A percentile compares a stretch with the other conserved stretches of the same genome.
phyloP scores from a whole-genome alignment of 2,113 vertebrate genomes.

The Salvelinus namaycush region DNA sequence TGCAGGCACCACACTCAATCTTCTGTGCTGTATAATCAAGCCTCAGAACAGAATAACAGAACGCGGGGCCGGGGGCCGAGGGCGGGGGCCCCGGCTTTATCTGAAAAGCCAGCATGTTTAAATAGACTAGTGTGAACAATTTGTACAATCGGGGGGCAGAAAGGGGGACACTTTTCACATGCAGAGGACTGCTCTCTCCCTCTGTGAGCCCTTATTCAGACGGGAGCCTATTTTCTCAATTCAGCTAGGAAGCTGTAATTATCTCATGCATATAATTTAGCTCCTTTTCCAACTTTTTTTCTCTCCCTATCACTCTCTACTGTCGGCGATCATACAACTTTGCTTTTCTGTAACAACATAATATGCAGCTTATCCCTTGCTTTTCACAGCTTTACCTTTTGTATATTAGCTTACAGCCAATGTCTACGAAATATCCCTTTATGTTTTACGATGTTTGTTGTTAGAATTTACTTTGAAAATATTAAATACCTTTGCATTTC shows the following conservation, averaged over 20 bases:
- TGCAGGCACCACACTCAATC: conserved; percentile 51
- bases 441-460: too few relatives aligned
- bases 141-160: conserved; percentile 43
- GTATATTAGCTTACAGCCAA: too few relatives aligned
- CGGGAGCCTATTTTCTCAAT: conserved; percentile 18
- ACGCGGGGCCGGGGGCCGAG: background rate
- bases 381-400: too few relatives aligned
- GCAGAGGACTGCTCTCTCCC: conserved; percentile 11
- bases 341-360: too few relatives aligned
- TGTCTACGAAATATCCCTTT: too few relatives aligned
- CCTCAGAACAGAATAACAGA: conserved; percentile 38
- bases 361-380: too few relatives aligned
- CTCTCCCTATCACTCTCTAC: background rate
- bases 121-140: conserved; percentile 34
- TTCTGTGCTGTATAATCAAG: conserved; percentile 53
- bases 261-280: conserved; percentile 32
- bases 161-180: conserved; percentile 29
- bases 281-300: conserved; percentile 4
- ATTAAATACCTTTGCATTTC: too few relatives aligned
- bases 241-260: conserved; percentile 46
- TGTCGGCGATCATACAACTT: too few relatives aligned
- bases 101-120: conserved; percentile 47
- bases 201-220: conserved; percentile 36
- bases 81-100: conserved; percentile 36
- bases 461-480: too few relatives aligned